Evolutionary conservation across 2,888 invertebrate species (phyloP).

Genomic region (Sthenelais limicola): DNA sequence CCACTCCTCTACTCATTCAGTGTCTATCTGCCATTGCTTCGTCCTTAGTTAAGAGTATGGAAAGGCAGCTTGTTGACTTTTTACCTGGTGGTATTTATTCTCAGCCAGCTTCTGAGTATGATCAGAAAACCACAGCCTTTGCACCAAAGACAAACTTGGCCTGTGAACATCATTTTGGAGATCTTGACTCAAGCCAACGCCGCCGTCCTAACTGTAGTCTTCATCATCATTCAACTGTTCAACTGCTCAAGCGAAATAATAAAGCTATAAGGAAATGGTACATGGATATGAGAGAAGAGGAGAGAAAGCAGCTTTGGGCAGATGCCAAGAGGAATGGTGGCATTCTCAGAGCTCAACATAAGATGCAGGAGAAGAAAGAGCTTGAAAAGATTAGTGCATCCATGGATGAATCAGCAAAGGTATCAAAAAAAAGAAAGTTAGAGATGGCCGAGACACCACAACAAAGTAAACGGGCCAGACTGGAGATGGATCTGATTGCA

Average conservation of each 20-base stretch:
- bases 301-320: background rate
- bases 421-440: no score
- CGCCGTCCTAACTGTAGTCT: slow-evolving; percentile 49
- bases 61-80: slow-evolving; percentile 50
- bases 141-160: slow-evolving; percentile 49
- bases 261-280: slow-evolving; percentile 47
- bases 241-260: slow-evolving; percentile 50
- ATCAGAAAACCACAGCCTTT: slow-evolving; percentile 44
- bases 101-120: background rate
- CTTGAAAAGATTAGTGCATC: background rate
- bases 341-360: background rate
- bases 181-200: slow-evolving; percentile 50
- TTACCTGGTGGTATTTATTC: slow-evolving; percentile 45
- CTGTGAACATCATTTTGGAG: slow-evolving; percentile 55
- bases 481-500: background rate
- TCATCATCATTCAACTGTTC: slow-evolving; percentile 51
- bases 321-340: slow-evolving; percentile 4
- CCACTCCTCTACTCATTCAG: background rate
- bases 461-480: background rate
- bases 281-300: slow-evolving; percentile 39
- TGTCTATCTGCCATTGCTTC: background rate
- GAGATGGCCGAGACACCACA: background rate
- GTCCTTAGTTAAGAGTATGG: slow-evolving; percentile 41
- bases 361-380: background rate
- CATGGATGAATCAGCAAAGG: background rate